phyloP scores from a whole-genome alignment of 1,140 invertebrate species.

The Colletes latitarsis region DNA sequence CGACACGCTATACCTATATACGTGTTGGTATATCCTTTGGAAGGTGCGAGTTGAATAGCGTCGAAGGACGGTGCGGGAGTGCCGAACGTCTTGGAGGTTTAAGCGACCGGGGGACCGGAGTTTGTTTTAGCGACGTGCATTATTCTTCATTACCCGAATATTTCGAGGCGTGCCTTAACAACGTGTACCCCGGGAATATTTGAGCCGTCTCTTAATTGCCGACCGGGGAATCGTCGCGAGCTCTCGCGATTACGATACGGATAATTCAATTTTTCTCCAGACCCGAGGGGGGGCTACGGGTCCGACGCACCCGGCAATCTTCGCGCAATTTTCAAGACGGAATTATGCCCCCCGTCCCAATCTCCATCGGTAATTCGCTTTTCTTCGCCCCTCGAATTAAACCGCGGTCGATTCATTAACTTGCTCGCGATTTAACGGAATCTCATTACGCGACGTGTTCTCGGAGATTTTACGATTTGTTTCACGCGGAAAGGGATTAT shows the following conservation, averaged over 20 bases:
- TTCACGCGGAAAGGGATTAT: neutral
- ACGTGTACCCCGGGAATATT: slow-evolving; percentile 28
- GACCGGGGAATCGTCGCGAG: neutral
- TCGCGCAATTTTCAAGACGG: slow-evolving; percentile 15
- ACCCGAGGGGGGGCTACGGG: neutral
- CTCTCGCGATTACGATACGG: slow-evolving; percentile 11
- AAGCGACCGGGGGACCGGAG: slow-evolving; percentile 1
- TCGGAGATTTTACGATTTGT: slow-evolving; percentile 15
- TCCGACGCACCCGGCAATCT: neutral
- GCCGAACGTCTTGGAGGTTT: slow-evolving; percentile 36
- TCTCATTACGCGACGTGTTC: slow-evolving; percentile 12
- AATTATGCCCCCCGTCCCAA: neutral
- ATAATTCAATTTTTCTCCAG: slow-evolving; percentile 24
- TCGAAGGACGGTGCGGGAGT: neutral
- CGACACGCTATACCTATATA: slow-evolving; percentile 45
- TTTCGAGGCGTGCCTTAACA: slow-evolving; percentile 40
- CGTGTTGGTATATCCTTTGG: slow-evolving; percentile 44
- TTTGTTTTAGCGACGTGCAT: slow-evolving; percentile 43
- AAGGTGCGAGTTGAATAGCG: slow-evolving; percentile 20
- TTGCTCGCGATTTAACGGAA: neutral
- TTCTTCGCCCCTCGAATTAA: neutral
- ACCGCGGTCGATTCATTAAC: slow-evolving; percentile 13
- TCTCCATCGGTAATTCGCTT: neutral
- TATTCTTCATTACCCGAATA: slow-evolving; percentile 49
- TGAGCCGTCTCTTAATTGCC: slow-evolving; percentile 33